Evolutionary conservation across 1,140 invertebrate genomes (phyloP).

Genomic region (Zophobas morio): DNA sequence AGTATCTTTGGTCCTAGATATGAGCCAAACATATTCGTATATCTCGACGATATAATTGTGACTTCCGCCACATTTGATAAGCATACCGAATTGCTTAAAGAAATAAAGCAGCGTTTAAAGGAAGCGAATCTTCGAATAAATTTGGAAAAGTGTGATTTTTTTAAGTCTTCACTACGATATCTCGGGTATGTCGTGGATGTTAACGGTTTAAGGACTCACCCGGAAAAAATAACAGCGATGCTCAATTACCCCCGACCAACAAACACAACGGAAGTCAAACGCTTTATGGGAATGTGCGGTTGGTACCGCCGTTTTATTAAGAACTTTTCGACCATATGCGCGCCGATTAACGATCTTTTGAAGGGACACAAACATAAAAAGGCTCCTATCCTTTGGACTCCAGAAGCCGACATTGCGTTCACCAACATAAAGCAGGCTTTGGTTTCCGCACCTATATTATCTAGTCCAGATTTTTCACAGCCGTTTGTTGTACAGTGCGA

Average conservation of each 20-base stretch:
- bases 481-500: conserved; percentile 52
- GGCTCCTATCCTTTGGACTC: background rate
- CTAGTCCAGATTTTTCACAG: conserved; percentile 51
- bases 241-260: background rate
- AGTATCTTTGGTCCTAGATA: conserved; percentile 61
- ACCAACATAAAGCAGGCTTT: background rate
- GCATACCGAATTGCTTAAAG: background rate
- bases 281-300: background rate
- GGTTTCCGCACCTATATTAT: conserved; percentile 31
- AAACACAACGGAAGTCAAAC: background rate
- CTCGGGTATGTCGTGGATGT: background rate
- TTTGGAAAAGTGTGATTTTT: conserved; percentile 6
- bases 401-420: background rate
- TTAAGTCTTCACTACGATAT: conserved; percentile 5
- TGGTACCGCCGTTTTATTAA: background rate
- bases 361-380: background rate
- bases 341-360: too few species aligned
- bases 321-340: too few species aligned
- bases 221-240: background rate
- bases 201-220: background rate
- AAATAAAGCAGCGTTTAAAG: background rate
- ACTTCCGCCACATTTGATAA: background rate
- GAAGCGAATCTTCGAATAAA: conserved; percentile 8
- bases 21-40: conserved; percentile 57
- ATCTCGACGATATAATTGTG: conserved; percentile 20